Conservation (phyloP, 2,888 invertebrate genomes). For the Dasypolia templi region DNA sequence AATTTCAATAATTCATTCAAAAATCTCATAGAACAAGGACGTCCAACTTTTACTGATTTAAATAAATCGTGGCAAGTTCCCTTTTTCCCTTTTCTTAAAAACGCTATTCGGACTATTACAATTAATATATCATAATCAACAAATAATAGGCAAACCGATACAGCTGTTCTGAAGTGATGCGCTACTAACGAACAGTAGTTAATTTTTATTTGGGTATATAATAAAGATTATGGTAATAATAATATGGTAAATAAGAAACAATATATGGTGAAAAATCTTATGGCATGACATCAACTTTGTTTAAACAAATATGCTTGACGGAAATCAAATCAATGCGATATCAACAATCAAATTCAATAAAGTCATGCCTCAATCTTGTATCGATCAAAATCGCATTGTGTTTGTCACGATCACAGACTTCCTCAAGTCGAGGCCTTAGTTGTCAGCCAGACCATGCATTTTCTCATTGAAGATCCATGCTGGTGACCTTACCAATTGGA, state of each 20-base stretch:
- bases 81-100: not conserved
- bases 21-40: not conserved
- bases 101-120: not conserved
- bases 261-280: not conserved
- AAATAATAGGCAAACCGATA: not conserved
- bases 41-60: too few species aligned
- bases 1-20: too few species aligned
- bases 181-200: not conserved
- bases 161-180: not conserved
- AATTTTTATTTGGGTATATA: too few species aligned
- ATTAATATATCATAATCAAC: too few species aligned
- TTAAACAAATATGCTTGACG: not conserved
- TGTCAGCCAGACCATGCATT: not conserved
- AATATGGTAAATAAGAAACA: too few species aligned
- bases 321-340: not conserved
- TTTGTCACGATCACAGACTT: not conserved
- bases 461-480: not conserved
- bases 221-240: not conserved
- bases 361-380: constrained; percentile 2
- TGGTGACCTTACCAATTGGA: not conserved
- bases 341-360: not conserved
- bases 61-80: fast-evolving
- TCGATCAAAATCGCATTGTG: constrained; percentile 7
- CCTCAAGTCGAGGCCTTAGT: not conserved
- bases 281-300: not conserved